Percentiles rank a stretch among this genome's conserved stretches.
These are phyloP conservation scores for Pan paniscus DNA, from an alignment of 2,113 vertebrate genomes.

Conservation along the genomic window DNA sequence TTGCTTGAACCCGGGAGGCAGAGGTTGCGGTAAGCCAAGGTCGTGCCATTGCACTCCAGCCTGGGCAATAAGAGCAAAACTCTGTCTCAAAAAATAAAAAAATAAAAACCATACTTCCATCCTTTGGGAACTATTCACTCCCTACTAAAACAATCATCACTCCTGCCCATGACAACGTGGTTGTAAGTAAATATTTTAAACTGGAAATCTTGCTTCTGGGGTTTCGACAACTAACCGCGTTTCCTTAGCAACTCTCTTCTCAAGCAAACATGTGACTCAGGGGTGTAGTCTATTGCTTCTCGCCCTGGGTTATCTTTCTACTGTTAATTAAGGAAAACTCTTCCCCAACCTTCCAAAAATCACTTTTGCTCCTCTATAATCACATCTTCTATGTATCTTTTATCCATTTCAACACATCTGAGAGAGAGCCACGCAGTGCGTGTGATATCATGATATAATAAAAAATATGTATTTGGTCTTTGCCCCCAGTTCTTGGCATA, in stretches of 20 bases:
- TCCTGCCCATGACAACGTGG: not conserved
- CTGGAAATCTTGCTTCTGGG: not conserved
- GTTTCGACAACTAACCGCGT: not conserved
- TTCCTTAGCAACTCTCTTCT: not conserved
- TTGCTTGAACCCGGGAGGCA: too few species aligned
- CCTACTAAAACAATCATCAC: not conserved
- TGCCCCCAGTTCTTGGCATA: not conserved
- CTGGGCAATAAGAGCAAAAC: too few species aligned
- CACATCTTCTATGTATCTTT: not conserved
- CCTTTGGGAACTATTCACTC: not conserved
- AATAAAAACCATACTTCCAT: not conserved
- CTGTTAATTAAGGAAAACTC: slow-evolving; percentile 13
- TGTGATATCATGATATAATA: not conserved
- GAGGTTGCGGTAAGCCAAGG: too few species aligned
- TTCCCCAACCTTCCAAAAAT: not conserved
- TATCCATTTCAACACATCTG: not conserved
- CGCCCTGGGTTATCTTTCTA: not conserved
- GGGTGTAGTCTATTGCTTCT: not conserved
- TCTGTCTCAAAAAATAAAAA: too few species aligned
- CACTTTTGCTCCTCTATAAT: not conserved
- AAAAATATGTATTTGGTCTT: not conserved
- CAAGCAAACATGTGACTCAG: not conserved
- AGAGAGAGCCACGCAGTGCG: not conserved
- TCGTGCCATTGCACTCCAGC: too few species aligned
- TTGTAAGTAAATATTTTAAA: not conserved